A percentile compares a stretch with the other conserved stretches of the same genome.
These are phyloP conservation scores for Oncorhynchus masou DNA, from an alignment of 2,113 vertebrate genomes.

Conservation along the genomic window DNA sequence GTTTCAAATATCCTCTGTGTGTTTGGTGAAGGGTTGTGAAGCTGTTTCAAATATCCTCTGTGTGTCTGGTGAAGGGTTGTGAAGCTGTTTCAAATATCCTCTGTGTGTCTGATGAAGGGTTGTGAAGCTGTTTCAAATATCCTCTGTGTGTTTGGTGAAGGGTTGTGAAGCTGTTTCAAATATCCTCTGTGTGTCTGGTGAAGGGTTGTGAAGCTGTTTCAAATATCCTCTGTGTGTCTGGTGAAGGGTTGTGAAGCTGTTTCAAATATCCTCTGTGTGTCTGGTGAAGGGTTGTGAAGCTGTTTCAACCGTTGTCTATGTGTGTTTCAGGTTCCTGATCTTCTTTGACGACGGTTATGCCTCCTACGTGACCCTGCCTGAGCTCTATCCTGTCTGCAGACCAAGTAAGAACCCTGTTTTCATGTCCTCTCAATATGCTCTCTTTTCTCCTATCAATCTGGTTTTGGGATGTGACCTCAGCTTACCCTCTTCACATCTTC, in stretches of 20 bases:
- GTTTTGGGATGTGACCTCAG: background rate
- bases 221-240: background rate
- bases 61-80: too few relatives aligned
- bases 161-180: background rate
- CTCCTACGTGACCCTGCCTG: conserved; percentile 89
- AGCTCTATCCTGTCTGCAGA: conserved; percentile 89
- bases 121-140: too few relatives aligned
- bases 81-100: too few relatives aligned
- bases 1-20: too few relatives aligned
- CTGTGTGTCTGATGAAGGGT: too few relatives aligned
- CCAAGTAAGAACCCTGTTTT: conserved; percentile 76
- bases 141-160: too few relatives aligned
- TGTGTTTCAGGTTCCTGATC: conserved; percentile 86
- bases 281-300: background rate
- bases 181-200: conserved; percentile 26
- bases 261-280: background rate
- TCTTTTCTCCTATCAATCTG: background rate
- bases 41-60: too few relatives aligned
- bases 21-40: too few relatives aligned
- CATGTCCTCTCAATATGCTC: background rate
- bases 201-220: too few relatives aligned
- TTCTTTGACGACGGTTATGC: conserved; percentile 98
- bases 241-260: background rate
- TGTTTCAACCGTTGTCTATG: background rate
- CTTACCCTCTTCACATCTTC: background rate